Conservation (phyloP, 2,888 invertebrate species). For the Teleogryllus oceanicus region DNA sequence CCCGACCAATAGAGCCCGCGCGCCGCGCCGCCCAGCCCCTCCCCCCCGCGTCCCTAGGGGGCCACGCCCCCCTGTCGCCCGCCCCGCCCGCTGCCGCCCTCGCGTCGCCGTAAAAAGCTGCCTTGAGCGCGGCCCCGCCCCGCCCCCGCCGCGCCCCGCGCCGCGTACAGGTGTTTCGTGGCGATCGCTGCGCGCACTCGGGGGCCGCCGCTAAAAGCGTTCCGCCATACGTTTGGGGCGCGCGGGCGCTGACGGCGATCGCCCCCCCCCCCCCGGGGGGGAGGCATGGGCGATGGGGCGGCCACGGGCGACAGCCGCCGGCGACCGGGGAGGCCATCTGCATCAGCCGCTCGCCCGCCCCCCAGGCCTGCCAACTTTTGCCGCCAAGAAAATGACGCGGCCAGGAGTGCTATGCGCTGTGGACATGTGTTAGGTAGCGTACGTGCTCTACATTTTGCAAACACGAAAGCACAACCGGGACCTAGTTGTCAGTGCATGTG, state of each 20-base stretch:
- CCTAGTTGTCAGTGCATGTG: no score
- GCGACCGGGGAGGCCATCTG: neutral
- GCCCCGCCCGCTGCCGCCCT: neutral
- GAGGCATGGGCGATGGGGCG: neutral
- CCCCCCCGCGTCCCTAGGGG: neutral
- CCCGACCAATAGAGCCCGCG: slow-evolving; percentile 21
- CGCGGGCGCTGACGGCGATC: neutral
- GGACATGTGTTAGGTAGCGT: no score
- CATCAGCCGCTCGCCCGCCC: neutral
- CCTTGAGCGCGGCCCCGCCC: neutral
- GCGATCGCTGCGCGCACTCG: neutral
- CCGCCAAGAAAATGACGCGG: no score
- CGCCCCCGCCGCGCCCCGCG: neutral
- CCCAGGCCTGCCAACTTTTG: neutral
- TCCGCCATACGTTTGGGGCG: neutral
- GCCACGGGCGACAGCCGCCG: neutral
- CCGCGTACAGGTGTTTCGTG: neutral
- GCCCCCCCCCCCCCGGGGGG: neutral
- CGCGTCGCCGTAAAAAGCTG: neutral
- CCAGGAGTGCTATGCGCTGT: no score
- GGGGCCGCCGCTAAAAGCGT: neutral
- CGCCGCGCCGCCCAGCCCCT: neutral
- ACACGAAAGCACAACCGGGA: no score
- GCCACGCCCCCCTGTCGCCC: slow-evolving; percentile 18
- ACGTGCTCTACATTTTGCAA: no score